Base-by-base conservation (phyloP, 2,797 vertebrate genomes). In the Danio jaintianensis region DNA sequence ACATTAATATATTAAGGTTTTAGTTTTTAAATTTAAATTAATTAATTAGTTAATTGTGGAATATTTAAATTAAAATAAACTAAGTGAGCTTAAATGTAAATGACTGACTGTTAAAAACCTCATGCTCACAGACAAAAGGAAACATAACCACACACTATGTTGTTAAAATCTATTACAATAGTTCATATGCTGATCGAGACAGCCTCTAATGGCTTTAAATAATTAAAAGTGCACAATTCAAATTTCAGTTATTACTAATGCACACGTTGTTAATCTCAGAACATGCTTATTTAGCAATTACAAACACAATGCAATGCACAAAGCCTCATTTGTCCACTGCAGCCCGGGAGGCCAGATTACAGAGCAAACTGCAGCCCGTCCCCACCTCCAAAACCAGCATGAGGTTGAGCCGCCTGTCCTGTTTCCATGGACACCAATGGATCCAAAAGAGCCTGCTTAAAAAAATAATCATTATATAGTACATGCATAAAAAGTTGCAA, bases 371-470 rank as follows among this genome's bases (percentile, higher is more conserved):
- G 92, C 93, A 94, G 93, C 92, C 93, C 92, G 86, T 92, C 93
- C 93, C 93, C 96, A 98, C 96, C 97, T 98, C 96, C 96, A 93
- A 88, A 93, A 91, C 94, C 66, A 58, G 91, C 83, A 84, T 85
- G 90, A 59, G 87, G 72, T 79, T 82, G 52, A 58, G 86, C 90
- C 85, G 92, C 87, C 0, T 89, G 90, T 89, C 95, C 95, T 69
- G 93, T 93, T 86, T 93, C 91, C 90, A 84, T 91, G 75, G 94
- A 84, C 68, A 90, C 89, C 10, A 93, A 85, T 42, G 91, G 92
- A 77, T 94, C 94, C 42, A 95, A 85, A 82, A 90, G 85, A 84
- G 90, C 84, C 84, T 94, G 85, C 84, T 73, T 70, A 81, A 82
- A 67, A 29, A 75, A 94, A 77, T 42, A 62, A 84, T 48, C 81